These are phyloP conservation scores for Melospiza melodia DNA, from an alignment of 2,113 vertebrate genomes.

Conservation along the genomic window DNA sequence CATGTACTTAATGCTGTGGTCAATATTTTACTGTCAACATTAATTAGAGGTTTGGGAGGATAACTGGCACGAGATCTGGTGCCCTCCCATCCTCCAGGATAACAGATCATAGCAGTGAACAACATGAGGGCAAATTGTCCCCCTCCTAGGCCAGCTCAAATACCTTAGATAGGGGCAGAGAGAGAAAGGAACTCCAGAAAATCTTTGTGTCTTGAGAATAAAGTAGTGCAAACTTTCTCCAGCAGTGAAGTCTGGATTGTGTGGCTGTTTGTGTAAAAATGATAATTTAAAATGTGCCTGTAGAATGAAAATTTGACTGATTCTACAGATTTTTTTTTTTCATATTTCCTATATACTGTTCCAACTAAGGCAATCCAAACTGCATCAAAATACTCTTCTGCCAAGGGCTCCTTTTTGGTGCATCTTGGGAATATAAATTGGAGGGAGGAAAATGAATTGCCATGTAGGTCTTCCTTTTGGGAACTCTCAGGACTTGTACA, in stretches of 20 bases:
- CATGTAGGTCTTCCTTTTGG: not conserved
- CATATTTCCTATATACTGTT: not conserved
- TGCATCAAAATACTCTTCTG: not conserved
- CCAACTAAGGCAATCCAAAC: not conserved
- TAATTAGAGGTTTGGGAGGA: conserved; percentile 11
- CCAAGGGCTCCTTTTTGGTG: not conserved
- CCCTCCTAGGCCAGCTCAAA: not conserved
- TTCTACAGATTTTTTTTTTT: not conserved
- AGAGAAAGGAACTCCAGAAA: not conserved
- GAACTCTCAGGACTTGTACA: not conserved
- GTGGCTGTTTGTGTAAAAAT: not conserved
- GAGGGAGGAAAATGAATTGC: not conserved
- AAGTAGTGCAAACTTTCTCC: not conserved
- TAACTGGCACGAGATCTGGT: not conserved
- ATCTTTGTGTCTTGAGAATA: not conserved
- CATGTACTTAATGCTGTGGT: not conserved
- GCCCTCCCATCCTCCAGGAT: not conserved
- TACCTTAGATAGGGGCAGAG: not conserved
- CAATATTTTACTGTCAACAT: conserved; percentile 30
- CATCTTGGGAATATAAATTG: not conserved
- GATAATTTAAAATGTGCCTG: not conserved
- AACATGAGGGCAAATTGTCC: not conserved
- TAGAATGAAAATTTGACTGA: not conserved
- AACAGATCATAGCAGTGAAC: not conserved
- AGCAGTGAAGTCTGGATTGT: not conserved